These are phyloP conservation scores for Phrynocephalus forsythii DNA, from an alignment of 2,797 vertebrate species.

Conservation along the genomic window DNA sequence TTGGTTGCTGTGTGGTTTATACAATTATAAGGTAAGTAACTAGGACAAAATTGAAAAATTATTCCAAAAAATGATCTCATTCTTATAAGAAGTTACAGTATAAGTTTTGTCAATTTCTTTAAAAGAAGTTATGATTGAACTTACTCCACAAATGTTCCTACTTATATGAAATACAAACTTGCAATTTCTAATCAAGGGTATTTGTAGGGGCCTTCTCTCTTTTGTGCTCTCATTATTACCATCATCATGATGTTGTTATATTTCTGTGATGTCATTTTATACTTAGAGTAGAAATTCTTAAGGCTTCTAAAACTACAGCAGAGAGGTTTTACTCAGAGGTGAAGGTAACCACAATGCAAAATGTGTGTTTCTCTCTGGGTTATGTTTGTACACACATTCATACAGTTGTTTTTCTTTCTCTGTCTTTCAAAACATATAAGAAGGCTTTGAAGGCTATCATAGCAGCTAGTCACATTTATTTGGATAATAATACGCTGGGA, in stretches of 20 bases:
- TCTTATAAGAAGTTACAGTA: too few species aligned
- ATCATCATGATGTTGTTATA: background rate
- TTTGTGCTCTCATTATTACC: background rate
- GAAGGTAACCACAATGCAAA: background rate
- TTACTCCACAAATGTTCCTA: background rate
- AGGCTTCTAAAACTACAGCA: background rate
- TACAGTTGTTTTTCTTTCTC: too few species aligned
- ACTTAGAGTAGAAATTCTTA: background rate
- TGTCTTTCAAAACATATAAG: background rate
- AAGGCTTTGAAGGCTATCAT: background rate
- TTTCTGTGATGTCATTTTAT: background rate
- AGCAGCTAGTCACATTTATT: background rate
- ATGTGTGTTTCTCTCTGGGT: too few species aligned
- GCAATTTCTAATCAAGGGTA: conserved; percentile 28
- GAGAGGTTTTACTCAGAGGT: background rate
- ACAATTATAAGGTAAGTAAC: background rate
- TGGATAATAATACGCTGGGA: too few species aligned
- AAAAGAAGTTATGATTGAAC: background rate
- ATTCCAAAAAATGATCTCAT: too few species aligned
- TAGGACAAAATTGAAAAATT: too few species aligned
- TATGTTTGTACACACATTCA: too few species aligned
- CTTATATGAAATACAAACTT: background rate
- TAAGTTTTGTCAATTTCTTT: background rate
- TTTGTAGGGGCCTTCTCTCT: background rate
- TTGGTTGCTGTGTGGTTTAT: background rate